Base-by-base conservation (phyloP, 2,888 invertebrate species). In the Chrysopilus asiliformis region DNA sequence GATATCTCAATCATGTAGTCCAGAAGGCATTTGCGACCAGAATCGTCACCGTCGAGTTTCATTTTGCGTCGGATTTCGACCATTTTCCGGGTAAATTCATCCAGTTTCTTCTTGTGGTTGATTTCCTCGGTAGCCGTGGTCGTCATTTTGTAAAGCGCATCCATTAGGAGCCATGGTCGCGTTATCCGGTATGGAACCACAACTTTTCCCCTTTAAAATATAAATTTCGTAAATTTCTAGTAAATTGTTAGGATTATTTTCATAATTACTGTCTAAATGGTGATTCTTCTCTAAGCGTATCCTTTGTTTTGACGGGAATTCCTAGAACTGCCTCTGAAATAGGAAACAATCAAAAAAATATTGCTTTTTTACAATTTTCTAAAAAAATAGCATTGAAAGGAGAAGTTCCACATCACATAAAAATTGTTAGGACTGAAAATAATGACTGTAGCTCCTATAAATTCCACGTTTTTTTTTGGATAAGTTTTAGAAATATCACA, bases 131-230 rank as follows among this genome's bases (percentile, higher is more conserved):
- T 57, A 8, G 71, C 70, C 26, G 57, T 49, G 24, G 64, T 58
- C 0, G 74, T 72, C 45, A 68, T 54, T 39, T 63, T 62, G 48
- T 72, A 74, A 41, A 73, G 52, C 44, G 60, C 64, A 40, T 72
- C 67, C 8, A 72, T 50, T 7, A 74, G 50, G 6, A 73, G 51
- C 74, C 74, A 74, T 0, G 74, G 74, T 25, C 62, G 66, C 0
- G 60, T 45, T 10, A 72, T 48, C 20, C 74, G 64, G 22, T 69
- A 58, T 1, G 65, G 58, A 9, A 68, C 55, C 29, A 66, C 55
- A 1, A 72, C 51, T 53, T 71, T 66, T 1, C 74, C 73, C 40
- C 72, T 72, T 46, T 34, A 57, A 34, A 34, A 13, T 12, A 25
- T 18, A 29, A 18, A 29, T 14, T 33, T 18, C 10, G 16, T 27